Evolutionary conservation across 1,140 invertebrate species (phyloP), one percentile per base, ranked within the genome.

Genomic region (Spodoptera litura): DNA sequence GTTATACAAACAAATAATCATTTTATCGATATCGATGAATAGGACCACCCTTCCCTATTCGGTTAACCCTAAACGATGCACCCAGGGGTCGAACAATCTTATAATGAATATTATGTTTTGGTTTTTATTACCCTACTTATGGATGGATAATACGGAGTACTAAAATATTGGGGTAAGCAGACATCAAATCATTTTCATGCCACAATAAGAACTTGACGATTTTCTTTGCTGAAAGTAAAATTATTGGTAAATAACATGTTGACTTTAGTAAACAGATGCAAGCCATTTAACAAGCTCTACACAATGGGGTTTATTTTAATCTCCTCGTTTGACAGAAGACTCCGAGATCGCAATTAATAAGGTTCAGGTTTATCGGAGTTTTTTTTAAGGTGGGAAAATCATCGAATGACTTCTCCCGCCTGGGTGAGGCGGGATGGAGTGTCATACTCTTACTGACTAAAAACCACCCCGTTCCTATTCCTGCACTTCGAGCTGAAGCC

Each of bases 31-130:
- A 79, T 79, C 78, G 78, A 79, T 59, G 59, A 51, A 12, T 49
- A 27, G 13, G n/a, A 31, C 31, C 31, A 35, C 12, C 11, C 81
- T 55, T 74, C 76, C 44, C 79, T 83, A 77, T 13, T 31, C 52
- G 15, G 20, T 62, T 81, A 78, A 62, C 62, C 71, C 70, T 78
- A 81, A 83, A 78, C 76, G 79, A 80, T 85, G 81, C 81, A 83
- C 78, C 83, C 80, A 64, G 76, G 78, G 80, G 73, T 80, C 76
- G 71, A 72, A 80, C 81, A 78, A 76, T 81, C 80, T 83, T 83
- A 85, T 85, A 83, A 85, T 78, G 82, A 85, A 80, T 83, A 83
- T 83, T 78, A 78, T 81, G 61, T 80, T 75, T 66, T 78, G 58
- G 35, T 71, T 78, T 81, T 81, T 73, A 81, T 73, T 61, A 73